These are phyloP conservation scores for Kryptolebias ocellatus DNA, from an alignment of 2,797 vertebrate species.

Conservation along the genomic window DNA sequence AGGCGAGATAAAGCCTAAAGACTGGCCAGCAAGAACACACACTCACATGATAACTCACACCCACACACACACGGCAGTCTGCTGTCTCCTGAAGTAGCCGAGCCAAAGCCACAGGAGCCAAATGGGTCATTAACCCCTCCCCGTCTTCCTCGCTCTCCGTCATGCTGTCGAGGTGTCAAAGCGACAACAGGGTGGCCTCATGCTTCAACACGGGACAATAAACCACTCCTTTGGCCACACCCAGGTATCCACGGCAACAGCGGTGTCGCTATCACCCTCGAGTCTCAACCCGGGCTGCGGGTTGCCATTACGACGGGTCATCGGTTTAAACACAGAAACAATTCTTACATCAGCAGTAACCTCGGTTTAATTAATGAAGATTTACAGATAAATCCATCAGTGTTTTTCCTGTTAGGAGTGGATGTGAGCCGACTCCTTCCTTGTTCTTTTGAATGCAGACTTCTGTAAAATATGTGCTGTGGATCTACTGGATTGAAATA, in stretches of 20 bases:
- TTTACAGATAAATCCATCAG: no score
- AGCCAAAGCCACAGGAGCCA: constrained; percentile 41
- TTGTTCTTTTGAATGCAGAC: no score
- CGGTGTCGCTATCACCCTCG: background rate
- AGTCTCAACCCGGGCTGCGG: background rate
- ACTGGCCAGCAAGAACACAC: background rate
- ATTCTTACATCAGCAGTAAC: no score
- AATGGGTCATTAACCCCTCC: constrained; percentile 49
- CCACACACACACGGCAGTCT: background rate
- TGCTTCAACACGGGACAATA: constrained; percentile 38
- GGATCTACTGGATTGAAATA: no score
- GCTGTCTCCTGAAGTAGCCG: constrained; percentile 18
- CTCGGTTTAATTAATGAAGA: no score
- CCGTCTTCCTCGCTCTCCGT: background rate
- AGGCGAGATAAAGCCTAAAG: constrained; percentile 36
- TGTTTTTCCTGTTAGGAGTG: no score
- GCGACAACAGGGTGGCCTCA: constrained; percentile 39
- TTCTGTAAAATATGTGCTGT: no score
- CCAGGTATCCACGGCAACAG: constrained; percentile 44
- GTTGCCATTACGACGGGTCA: background rate
- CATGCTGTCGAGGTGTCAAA: constrained; percentile 37
- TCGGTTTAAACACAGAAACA: no score
- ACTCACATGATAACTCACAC: background rate
- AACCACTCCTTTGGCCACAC: constrained; percentile 38
- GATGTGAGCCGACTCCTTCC: no score